These are phyloP conservation scores for Harlomillsia oculata DNA, from an alignment of 1,140 invertebrate species.

Conservation along the genomic window DNA sequence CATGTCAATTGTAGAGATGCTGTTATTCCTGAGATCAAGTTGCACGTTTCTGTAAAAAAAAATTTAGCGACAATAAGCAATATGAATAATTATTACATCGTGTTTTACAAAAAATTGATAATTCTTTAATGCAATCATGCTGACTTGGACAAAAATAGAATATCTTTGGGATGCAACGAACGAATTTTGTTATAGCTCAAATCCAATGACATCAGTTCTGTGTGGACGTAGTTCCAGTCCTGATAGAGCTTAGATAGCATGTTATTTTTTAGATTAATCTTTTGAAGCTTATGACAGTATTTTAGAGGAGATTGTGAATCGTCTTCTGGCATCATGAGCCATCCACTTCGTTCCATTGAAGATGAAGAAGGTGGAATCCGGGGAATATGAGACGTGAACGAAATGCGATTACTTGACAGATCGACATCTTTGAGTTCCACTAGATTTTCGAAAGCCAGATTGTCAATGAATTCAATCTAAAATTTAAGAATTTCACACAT, in stretches of 20 bases:
- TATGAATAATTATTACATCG: too few relatives aligned
- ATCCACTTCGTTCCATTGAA: not conserved
- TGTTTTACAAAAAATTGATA: too few relatives aligned
- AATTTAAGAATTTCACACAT: not conserved
- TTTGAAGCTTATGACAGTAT: conserved; percentile 18
- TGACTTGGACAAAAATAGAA: conserved; percentile 26
- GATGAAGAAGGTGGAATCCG: not conserved
- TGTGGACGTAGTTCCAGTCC: conserved; percentile 20
- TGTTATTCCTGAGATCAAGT: conserved; percentile 25
- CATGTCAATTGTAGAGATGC: conserved; percentile 22
- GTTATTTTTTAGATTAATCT: conserved; percentile 24
- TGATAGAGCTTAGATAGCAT: conserved; percentile 14
- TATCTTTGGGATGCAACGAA: conserved; percentile 10
- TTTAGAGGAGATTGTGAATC: conserved; percentile 12
- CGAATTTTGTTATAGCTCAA: conserved; percentile 27
- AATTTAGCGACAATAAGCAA: too few relatives aligned
- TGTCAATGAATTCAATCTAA: conserved; percentile 27
- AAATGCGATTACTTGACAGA: conserved; percentile 24
- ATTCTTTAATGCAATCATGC: not conserved
- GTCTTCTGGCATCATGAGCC: not conserved
- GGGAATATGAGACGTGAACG: conserved; percentile 15
- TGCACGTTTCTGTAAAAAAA: not conserved
- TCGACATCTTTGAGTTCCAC: conserved; percentile 14
- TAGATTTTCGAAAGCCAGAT: conserved; percentile 21
- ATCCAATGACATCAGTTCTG: conserved; percentile 13